Evolutionary conservation across 2,888 invertebrate species (phyloP), one percentile per base, ranked within the genome.

Genomic region (Omphaloscelis lunosa): DNA sequence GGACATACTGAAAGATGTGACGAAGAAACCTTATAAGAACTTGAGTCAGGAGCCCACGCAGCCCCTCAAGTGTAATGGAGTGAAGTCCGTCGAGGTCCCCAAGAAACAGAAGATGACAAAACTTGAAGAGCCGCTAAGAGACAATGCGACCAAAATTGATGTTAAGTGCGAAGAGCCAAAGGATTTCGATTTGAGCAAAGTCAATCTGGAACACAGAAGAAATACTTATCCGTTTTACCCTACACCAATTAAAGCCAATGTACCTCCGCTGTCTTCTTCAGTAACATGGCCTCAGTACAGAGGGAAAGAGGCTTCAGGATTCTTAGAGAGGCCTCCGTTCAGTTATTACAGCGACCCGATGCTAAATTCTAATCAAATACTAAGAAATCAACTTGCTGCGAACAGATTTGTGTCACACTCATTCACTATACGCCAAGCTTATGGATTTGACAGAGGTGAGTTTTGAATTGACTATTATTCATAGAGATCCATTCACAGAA

Each of bases 381-480:
- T 96, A 56, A 91, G 95, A 53, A 95, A 80, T 80, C 96, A 96
- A 66, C 88, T 96, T 23, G 94, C 93, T 8, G 92, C 93, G 0
- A 95, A 93, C 73, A 94, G 95, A 91, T 94, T 91, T 75, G 86
- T 92, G 29, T 72, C 94, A 0, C 93, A 93, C 75, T 92, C 95
- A 0, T 93, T 92, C 59, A 89, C 93, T 66, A 88, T 95, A 85
- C 91, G 95, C 82, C 95, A 95, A 77, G 89, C 94, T 15, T 96
- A 94, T 76, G 95, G 94, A 86, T 94, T 93, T 81, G 95, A 96
- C 76, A 94, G 95, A 95, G 95, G 96, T 96, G 82, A 91, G 93
- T 78, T 48, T 48, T 34, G 39, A 45, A n/a, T n/a, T 48, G 0
- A 61, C 1, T 66, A 61, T 34, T 51, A 15, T 74, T 69, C 11